These are phyloP conservation scores for Prenolepis imparis DNA, from an alignment of 2,888 invertebrate species.

Conservation along the genomic window DNA sequence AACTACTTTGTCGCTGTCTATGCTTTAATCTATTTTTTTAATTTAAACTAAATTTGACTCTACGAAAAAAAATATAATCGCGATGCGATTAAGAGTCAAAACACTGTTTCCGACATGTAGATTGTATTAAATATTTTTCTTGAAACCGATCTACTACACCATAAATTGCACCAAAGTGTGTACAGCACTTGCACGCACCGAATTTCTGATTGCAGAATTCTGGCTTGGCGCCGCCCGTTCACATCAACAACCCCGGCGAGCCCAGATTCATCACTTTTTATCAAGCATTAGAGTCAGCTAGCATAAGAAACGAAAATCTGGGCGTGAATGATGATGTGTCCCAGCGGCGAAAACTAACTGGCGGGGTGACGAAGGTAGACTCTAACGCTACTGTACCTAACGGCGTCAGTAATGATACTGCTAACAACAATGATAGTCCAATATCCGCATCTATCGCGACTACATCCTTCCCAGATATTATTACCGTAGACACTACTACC, in stretches of 20 bases:
- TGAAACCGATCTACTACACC: constrained; percentile 12
- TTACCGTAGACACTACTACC: constrained; percentile 65
- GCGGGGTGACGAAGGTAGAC: constrained; percentile 83
- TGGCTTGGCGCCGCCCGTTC: constrained; percentile 77
- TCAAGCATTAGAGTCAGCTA: constrained; percentile 83
- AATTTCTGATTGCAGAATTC: constrained; percentile 83
- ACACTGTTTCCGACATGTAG: neutral
- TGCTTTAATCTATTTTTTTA: neutral
- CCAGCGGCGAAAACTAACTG: constrained; percentile 76
- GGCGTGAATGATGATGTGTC: constrained; percentile 60
- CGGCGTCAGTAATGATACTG: constrained; percentile 80
- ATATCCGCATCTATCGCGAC: constrained; percentile 73
- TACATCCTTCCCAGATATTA: constrained; percentile 76
- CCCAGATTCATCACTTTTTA: constrained; percentile 83
- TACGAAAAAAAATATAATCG: neutral
- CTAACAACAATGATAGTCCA: constrained; percentile 85
- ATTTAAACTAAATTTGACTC: neutral
- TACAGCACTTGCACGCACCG: constrained; percentile 76
- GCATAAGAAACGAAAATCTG: constrained; percentile 82
- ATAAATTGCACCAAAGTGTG: constrained; percentile 57
- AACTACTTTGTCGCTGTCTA: neutral
- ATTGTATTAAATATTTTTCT: constrained; percentile 3
- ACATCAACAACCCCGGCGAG: constrained; percentile 82
- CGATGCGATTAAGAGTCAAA: constrained; percentile 23
- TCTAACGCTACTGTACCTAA: constrained; percentile 78